Evolutionary conservation across 2,113 vertebrate genomes (phyloP).

Genomic region (Gymnobelideus leadbeateri): DNA sequence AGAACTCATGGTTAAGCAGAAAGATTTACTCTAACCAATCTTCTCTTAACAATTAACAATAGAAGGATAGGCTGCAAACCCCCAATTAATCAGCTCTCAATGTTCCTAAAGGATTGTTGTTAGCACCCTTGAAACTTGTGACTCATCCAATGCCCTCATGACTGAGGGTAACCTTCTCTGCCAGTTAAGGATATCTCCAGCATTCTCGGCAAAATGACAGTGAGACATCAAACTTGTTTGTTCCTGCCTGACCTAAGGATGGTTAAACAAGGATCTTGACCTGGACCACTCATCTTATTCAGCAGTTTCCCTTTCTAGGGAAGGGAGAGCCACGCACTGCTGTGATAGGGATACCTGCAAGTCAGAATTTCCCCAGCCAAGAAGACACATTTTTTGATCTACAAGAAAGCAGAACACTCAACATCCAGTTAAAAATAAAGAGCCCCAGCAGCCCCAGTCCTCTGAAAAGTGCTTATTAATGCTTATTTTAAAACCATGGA

Average conservation of each 20-base stretch:
- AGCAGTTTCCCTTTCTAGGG: not conserved
- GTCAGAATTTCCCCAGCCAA: not conserved
- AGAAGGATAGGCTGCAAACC: constrained; percentile 39
- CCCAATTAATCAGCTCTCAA: constrained; percentile 68
- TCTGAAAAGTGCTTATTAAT: not conserved
- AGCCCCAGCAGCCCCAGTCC: not conserved
- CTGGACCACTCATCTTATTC: not conserved
- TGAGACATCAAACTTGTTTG: not conserved
- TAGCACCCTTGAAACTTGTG: constrained; percentile 55
- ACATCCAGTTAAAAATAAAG: constrained; percentile 45
- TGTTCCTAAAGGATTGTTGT: constrained; percentile 18
- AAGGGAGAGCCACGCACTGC: not conserved
- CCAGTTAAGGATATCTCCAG: not conserved
- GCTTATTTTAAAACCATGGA: not conserved
- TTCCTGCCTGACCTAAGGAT: not conserved
- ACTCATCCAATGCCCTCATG: constrained; percentile 42
- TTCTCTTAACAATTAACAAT: constrained; percentile 70
- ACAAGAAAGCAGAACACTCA: not conserved
- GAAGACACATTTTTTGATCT: not conserved
- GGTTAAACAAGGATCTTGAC: not conserved
- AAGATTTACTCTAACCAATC: constrained; percentile 1
- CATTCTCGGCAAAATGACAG: not conserved
- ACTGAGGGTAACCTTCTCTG: not conserved
- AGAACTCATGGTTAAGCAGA: constrained; percentile 49
- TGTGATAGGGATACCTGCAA: not conserved